A percentile compares a stretch with the other conserved stretches of the same genome.
Evolutionary conservation across 2,888 invertebrate genomes (phyloP).

Genomic region (Melieria picta): DNA sequence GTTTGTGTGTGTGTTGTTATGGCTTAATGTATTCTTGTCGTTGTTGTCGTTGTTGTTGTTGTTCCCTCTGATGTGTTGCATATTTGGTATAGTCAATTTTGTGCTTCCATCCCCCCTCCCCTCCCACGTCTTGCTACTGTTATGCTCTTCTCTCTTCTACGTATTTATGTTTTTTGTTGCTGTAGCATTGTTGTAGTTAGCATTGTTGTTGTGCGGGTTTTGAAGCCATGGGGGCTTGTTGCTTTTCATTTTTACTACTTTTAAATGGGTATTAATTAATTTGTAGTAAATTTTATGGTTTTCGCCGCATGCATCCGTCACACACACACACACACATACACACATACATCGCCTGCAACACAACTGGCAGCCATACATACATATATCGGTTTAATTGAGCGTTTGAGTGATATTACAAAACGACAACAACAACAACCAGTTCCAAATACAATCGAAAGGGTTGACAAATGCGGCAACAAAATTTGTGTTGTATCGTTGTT

Average conservation of each 20-base stretch:
- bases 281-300: conserved; percentile 28
- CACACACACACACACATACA: too few species aligned
- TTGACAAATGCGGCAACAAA: too few species aligned
- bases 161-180: background rate
- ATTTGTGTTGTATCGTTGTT: too few species aligned
- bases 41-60: too few species aligned
- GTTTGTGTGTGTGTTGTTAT: background rate
- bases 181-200: conserved; percentile 14
- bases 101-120: background rate
- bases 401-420: too few species aligned
- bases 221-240: conserved; percentile 4
- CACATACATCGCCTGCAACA: too few species aligned
- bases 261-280: conserved; percentile 31
- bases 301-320: conserved; percentile 6
- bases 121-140: background rate
- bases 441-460: too few species aligned
- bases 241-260: conserved; percentile 17
- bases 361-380: too few species aligned
- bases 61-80: background rate
- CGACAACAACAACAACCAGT: too few species aligned
- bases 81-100: background rate
- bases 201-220: conserved; percentile 12
- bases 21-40: background rate
- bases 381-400: too few species aligned
- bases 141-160: background rate